A percentile compares a stretch with the other conserved stretches of the same genome.
These are phyloP conservation scores for Temnopleurus reevesii DNA, from an alignment of 53 echinoderm and acorn worm genomes.

Conservation along the genomic window DNA sequence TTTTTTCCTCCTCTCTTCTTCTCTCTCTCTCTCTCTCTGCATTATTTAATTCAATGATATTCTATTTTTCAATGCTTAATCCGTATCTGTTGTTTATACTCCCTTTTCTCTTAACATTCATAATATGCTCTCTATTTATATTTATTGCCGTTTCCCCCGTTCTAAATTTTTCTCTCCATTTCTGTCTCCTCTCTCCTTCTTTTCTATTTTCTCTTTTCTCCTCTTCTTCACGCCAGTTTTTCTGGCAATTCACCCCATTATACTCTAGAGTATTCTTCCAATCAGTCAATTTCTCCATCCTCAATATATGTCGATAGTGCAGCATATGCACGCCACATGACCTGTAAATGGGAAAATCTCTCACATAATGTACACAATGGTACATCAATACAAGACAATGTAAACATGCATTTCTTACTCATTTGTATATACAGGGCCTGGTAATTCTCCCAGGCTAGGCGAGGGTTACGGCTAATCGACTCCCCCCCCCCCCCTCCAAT, in stretches of 20 bases:
- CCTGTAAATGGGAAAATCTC: conserved; percentile 11
- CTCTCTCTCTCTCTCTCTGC: not conserved
- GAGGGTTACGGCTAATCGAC: not conserved
- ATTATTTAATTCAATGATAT: not conserved
- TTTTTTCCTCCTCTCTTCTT: not conserved
- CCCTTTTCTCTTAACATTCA: not conserved
- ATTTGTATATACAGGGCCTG: not conserved
- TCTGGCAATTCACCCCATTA: not conserved
- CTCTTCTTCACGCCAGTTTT: not conserved
- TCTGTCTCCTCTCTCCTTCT: not conserved
- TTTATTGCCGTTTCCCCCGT: not conserved
- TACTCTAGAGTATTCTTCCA: not conserved
- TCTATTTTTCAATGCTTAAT: not conserved
- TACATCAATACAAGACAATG: conserved; percentile 43
- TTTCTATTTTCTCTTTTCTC: not conserved
- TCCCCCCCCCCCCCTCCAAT: not conserved
- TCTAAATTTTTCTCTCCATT: too few species aligned
- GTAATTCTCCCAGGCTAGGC: conserved; percentile 7
- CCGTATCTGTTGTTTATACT: not conserved
- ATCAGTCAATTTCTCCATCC: not conserved
- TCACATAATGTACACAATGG: not conserved
- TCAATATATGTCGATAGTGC: not conserved
- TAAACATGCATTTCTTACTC: not conserved
- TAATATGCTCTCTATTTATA: not conserved
- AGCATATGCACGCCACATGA: not conserved